These are phyloP conservation scores for Chondrosia reniformis DNA, from an alignment of 37 sponge, comb jelly and placozoan genomes.

Conservation along the genomic window DNA sequence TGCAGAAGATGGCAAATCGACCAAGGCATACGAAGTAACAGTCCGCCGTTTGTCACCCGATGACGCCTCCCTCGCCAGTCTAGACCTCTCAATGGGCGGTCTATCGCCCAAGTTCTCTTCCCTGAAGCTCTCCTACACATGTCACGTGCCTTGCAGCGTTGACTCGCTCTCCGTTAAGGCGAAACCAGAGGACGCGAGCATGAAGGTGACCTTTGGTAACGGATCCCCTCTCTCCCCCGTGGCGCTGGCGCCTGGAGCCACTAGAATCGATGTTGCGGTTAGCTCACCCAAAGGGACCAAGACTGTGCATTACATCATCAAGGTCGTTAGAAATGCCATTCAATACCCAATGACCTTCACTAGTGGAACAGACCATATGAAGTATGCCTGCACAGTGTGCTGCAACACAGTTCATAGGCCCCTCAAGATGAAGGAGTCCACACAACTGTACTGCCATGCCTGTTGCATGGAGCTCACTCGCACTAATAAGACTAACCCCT, in stretches of 20 bases:
- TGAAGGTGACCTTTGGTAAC: conserved; percentile 44
- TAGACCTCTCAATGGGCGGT: conserved; percentile 57
- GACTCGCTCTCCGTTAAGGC: conserved; percentile 50
- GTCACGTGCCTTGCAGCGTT: conserved; percentile 50
- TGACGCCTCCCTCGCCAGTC: conserved; percentile 73
- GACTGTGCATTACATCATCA: conserved; percentile 46
- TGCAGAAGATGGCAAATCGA: conserved; percentile 87
- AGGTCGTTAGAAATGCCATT: conserved; percentile 35
- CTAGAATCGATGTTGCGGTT: conserved; percentile 48
- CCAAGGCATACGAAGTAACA: conserved; percentile 68
- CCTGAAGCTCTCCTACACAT: conserved; percentile 40
- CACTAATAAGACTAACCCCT: conserved; percentile 72
- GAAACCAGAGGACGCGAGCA: conserved; percentile 62
- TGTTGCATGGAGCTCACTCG: conserved; percentile 76
- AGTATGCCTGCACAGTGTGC: conserved; percentile 64
- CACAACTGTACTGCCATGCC: conserved; percentile 43
- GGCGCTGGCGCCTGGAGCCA: conserved; percentile 53
- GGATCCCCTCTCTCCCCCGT: conserved; percentile 46
- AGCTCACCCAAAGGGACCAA: conserved; percentile 57
- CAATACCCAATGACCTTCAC: conserved; percentile 13
- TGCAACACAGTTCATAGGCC: conserved; percentile 53
- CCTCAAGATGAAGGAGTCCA: conserved; percentile 23
- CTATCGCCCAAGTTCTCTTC: conserved; percentile 77
- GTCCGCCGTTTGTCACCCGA: conserved; percentile 69
- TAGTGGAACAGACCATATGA: not conserved